Conservation (phyloP, 2,888 invertebrate genomes). For the Eristalinus sepulchralis region DNA sequence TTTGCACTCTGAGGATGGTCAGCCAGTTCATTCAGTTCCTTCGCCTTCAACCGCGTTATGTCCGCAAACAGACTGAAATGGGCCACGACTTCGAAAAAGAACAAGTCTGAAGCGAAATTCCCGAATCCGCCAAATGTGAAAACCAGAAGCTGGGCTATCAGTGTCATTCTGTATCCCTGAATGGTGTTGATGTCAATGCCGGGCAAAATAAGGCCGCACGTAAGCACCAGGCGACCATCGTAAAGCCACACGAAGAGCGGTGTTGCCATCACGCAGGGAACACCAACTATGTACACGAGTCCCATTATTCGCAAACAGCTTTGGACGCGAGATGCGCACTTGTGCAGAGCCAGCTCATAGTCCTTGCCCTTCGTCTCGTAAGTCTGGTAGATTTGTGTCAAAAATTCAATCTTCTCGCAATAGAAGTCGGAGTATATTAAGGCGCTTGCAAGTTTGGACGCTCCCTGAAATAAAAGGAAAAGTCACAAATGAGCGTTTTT, state of each 20-base stretch:
- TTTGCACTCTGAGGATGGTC: background rate
- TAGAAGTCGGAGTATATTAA: too few relatives aligned
- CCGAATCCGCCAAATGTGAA: constrained; percentile 69
- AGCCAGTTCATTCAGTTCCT: constrained; percentile 62
- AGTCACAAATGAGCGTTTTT: too few relatives aligned
- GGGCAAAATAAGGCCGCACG: constrained; percentile 73
- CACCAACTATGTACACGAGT: too few relatives aligned
- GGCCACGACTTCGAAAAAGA: constrained; percentile 65
- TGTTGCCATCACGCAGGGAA: background rate
- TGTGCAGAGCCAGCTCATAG: too few relatives aligned
- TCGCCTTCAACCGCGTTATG: constrained; percentile 72
- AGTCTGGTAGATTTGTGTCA: too few relatives aligned
- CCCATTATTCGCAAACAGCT: too few relatives aligned
- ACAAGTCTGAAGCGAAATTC: constrained; percentile 73
- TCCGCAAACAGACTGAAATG: constrained; percentile 72
- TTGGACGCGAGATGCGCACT: too few relatives aligned
- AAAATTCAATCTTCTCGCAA: too few relatives aligned
- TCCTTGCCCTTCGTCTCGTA: too few relatives aligned
- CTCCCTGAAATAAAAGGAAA: too few relatives aligned
- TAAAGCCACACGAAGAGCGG: constrained; percentile 25
- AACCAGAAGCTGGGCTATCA: constrained; percentile 58
- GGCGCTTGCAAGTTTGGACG: too few relatives aligned
- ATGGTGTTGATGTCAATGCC: constrained; percentile 66
- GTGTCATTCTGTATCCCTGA: constrained; percentile 68
- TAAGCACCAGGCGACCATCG: constrained; percentile 55